phyloP scores from a whole-genome alignment of 1,140 invertebrate species.

The Drosophila guanche region DNA sequence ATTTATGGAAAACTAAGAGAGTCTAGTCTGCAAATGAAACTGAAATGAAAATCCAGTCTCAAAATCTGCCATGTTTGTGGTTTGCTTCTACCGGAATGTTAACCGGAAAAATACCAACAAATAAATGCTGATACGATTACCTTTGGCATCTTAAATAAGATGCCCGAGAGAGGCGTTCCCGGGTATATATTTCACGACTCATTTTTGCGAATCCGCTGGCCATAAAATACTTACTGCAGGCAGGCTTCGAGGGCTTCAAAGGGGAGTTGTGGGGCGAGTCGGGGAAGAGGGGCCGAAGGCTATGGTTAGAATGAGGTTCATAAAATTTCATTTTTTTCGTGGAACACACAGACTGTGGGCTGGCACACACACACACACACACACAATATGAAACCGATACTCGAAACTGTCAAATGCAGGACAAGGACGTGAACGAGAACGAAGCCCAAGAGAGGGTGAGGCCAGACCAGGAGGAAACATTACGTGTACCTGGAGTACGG shows the following conservation, averaged over 20 bases:
- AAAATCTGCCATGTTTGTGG: too few relatives aligned
- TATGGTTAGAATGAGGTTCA: constrained; percentile 16
- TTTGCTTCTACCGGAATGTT: too few relatives aligned
- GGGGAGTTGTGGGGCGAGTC: neutral
- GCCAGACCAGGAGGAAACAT: constrained; percentile 11
- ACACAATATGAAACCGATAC: constrained; percentile 75
- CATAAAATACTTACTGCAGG: constrained; percentile 40
- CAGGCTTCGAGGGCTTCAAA: constrained; percentile 6
- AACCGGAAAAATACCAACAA: too few relatives aligned
- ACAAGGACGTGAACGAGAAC: neutral
- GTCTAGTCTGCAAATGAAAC: too few relatives aligned
- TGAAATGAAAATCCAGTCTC: too few relatives aligned
- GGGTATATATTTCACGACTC: constrained; percentile 50
- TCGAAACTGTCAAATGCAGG: constrained; percentile 72
- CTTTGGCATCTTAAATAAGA: constrained; percentile 28
- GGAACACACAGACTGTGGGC: too few relatives aligned
- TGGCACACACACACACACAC: too few relatives aligned
- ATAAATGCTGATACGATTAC: neutral
- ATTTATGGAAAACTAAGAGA: too few relatives aligned
- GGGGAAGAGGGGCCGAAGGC: constrained; percentile 11
- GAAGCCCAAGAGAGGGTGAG: neutral
- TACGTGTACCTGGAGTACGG: constrained; percentile 31
- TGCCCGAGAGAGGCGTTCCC: neutral
- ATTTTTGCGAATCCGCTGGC: constrained; percentile 58
- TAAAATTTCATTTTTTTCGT: constrained; percentile 34